These are phyloP conservation scores for Isotomurus palustris DNA, from an alignment of 2,888 invertebrate genomes.

Conservation along the genomic window DNA sequence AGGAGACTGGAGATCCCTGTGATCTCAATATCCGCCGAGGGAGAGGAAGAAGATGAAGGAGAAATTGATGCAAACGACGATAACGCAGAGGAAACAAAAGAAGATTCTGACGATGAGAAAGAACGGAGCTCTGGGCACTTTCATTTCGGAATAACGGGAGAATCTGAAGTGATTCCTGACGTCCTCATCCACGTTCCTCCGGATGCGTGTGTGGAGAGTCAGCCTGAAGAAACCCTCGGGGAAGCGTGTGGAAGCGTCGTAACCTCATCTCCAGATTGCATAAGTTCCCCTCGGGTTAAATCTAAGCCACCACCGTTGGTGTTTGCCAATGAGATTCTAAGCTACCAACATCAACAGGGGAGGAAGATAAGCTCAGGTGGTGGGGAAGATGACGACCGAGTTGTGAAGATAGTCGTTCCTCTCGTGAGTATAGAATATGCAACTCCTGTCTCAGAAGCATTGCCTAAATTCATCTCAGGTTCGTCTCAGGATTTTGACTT, in stretches of 20 bases:
- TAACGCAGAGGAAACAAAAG: conserved; percentile 52
- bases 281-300: conserved; percentile 23
- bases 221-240: conserved; percentile 15
- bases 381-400: conserved; percentile 9
- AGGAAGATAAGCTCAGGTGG: conserved; percentile 14
- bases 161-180: conserved; percentile 44
- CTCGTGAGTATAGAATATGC: conserved; percentile 45
- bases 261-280: not conserved
- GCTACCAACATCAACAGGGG: conserved; percentile 19
- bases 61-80: conserved; percentile 47
- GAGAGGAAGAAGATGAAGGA: conserved; percentile 50
- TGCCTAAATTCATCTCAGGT: conserved; percentile 24
- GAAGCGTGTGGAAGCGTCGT: conserved; percentile 8
- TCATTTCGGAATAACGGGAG: conserved; percentile 55
- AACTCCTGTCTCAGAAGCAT: conserved; percentile 39
- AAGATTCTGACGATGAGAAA: not conserved
- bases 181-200: conserved; percentile 46
- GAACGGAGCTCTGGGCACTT: not conserved
- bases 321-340: conserved; percentile 45
- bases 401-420: conserved; percentile 34
- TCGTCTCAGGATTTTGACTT: conserved; percentile 2
- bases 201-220: conserved; percentile 39
- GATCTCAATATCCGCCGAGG: conserved; percentile 48
- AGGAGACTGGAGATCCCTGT: conserved; percentile 31
- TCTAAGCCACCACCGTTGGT: conserved; percentile 46